These are phyloP conservation scores for Rambutsinella grinnellia DNA, from an alignment of 2,888 invertebrate genomes.

Conservation along the genomic window DNA sequence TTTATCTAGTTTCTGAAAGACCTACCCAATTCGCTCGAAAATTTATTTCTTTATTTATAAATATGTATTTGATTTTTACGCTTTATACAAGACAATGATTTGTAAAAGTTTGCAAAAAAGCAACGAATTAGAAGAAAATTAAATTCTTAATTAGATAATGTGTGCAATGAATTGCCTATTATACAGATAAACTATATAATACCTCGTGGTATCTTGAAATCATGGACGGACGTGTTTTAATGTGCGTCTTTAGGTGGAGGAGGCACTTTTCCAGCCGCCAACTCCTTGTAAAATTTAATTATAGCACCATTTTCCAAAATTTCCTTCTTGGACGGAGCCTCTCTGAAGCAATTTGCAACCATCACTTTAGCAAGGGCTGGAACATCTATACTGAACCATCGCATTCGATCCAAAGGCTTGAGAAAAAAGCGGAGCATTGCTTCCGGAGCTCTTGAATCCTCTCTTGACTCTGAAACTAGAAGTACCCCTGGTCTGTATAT, in stretches of 20 bases:
- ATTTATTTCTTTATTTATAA: too few species aligned
- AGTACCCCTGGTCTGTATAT: constrained; percentile 66
- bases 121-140: too few species aligned
- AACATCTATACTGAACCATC: constrained; percentile 65
- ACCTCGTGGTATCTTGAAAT: background rate
- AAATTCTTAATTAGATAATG: background rate
- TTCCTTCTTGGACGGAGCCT: constrained; percentile 35
- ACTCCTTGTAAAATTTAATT: constrained; percentile 44
- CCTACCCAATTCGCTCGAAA: too few species aligned
- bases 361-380: constrained; percentile 66
- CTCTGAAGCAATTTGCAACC: constrained; percentile 63
- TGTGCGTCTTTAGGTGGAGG: background rate
- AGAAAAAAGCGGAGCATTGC: constrained; percentile 54
- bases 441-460: constrained; percentile 64
- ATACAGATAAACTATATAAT: background rate
- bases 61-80: too few species aligned
- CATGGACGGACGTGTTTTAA: background rate
- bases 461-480: too few species aligned
- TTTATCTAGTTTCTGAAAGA: too few species aligned
- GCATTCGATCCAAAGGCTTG: constrained; percentile 64
- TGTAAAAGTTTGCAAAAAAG: too few species aligned
- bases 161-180: background rate
- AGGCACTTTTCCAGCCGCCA: constrained; percentile 20
- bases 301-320: constrained; percentile 52
- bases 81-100: too few species aligned